Evolutionary conservation across 2,113 vertebrate species (phyloP).

Genomic region (Jaculus jaculus): DNA sequence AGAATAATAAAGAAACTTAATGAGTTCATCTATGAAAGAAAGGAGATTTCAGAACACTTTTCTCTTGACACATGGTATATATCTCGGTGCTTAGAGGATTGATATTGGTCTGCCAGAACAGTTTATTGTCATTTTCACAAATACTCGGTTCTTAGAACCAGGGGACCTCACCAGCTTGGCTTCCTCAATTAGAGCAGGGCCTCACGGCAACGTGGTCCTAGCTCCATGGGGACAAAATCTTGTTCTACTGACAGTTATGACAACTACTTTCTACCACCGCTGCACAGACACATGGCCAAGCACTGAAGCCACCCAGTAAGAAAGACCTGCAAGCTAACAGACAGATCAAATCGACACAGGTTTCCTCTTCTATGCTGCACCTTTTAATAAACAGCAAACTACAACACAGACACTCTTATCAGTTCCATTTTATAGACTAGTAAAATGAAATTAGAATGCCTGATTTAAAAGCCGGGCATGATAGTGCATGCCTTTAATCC

Average conservation of each 20-base stretch:
- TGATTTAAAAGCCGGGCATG: neutral
- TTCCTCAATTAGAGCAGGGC: neutral
- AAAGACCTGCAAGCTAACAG: neutral
- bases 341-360: neutral
- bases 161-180: neutral
- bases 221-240: neutral
- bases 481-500: too few relatives aligned
- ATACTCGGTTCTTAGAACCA: conserved; percentile 8
- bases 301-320: neutral
- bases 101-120: conserved; percentile 32
- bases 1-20: conserved; percentile 36
- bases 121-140: conserved; percentile 33
- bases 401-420: neutral
- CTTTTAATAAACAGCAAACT: neutral
- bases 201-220: neutral
- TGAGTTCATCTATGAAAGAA: conserved; percentile 19
- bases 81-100: neutral
- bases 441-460: neutral
- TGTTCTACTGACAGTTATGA: neutral
- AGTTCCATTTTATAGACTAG: neutral
- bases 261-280: neutral
- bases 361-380: neutral
- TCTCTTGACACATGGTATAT: neutral
- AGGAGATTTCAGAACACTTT: neutral
- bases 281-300: neutral